Evolutionary conservation across 92 coral and sea anemone genomes (phyloP), one percentile per base, ranked within the genome.

Genomic region (Epizoanthus rinbou): DNA sequence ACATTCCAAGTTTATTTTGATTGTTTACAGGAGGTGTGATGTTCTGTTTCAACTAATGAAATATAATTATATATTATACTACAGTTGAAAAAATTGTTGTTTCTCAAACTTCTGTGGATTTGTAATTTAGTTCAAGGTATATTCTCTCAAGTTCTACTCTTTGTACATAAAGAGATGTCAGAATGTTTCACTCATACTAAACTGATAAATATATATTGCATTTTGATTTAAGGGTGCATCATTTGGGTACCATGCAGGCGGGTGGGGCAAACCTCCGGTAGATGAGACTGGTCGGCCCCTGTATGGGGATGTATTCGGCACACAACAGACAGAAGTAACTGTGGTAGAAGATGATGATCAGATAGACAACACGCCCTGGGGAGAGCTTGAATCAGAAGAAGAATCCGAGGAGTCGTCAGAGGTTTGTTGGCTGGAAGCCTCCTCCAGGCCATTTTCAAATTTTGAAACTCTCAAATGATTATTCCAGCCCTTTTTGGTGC

Each of bases 181-280:
- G 69, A 21, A 17, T 64, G 18, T 45, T 16, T 9, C 76, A 8
- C 2, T 9, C 0, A 5, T 15, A 14, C 16, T 70, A 7, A 5
- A 19, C 23, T 22, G 2, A 25, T 4, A 25, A 18, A 9, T 15
- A 17, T 3, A 2, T 64, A 24, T 74, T 75, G 21, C 0, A 15
- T 19, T 41, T 60, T 14, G 0, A 15, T 13, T 66, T 31, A 74
- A 93, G 93, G 99, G 99, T 43, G 99, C 99, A 23, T 85, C 99
- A 13, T 97, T 97, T 81, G 99, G 99, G 68, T 97, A 97, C 88
- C 99, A 97, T 57, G 98, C 99, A 0, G 99, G 99, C 35, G 98
- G 99, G 39, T 97, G 99, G 99, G 99, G 99, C 8, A 97, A 97
- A 75, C 99, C 99, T 45, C 99, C 99, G 6, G 99, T 97, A 43